phyloP scores from a whole-genome alignment of 1,140 invertebrate species.

The Drosophila sp. region DNA sequence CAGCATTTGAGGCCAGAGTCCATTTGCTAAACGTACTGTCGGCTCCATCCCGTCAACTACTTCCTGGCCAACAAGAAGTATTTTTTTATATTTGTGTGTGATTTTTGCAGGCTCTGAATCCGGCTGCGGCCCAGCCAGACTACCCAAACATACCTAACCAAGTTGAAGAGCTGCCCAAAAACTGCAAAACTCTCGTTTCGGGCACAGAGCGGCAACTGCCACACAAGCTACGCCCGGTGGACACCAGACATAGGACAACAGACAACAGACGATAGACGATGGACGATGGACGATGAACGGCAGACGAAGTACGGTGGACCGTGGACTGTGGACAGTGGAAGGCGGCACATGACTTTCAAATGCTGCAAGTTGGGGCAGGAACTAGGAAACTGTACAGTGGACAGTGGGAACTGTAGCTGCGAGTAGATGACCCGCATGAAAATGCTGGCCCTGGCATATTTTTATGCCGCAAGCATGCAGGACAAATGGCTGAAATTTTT shows the following conservation, averaged over 20 bases:
- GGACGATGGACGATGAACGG: slow-evolving; percentile 9
- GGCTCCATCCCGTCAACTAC: not conserved
- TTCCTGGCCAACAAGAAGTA: slow-evolving; percentile 43
- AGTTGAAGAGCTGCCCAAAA: slow-evolving; percentile 48
- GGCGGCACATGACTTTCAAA: slow-evolving; percentile 70
- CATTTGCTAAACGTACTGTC: slow-evolving; percentile 68
- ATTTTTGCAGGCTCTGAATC: slow-evolving; percentile 60
- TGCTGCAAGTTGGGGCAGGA: slow-evolving; percentile 46
- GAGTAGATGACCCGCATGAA: slow-evolving; percentile 81
- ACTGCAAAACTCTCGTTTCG: slow-evolving; percentile 48
- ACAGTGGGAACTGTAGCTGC: slow-evolving; percentile 34
- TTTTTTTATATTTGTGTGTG: slow-evolving; percentile 67
- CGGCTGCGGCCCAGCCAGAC: slow-evolving; percentile 30
- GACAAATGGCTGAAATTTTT: slow-evolving; percentile 83
- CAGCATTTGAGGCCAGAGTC: slow-evolving; percentile 79
- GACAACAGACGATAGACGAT: not conserved
- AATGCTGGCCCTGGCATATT: slow-evolving; percentile 83
- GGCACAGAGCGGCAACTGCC: slow-evolving; percentile 13
- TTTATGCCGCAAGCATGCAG: slow-evolving; percentile 83
- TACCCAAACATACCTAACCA: slow-evolving; percentile 56
- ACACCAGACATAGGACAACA: slow-evolving; percentile 29
- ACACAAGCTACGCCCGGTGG: slow-evolving; percentile 31
- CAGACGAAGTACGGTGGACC: slow-evolving; percentile 21
- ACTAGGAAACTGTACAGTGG: slow-evolving; percentile 13
- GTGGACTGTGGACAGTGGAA: not conserved